Evolutionary conservation across 37 sponge, comb jelly and placozoan genomes (phyloP).

Genomic region (Crambe crambe): DNA sequence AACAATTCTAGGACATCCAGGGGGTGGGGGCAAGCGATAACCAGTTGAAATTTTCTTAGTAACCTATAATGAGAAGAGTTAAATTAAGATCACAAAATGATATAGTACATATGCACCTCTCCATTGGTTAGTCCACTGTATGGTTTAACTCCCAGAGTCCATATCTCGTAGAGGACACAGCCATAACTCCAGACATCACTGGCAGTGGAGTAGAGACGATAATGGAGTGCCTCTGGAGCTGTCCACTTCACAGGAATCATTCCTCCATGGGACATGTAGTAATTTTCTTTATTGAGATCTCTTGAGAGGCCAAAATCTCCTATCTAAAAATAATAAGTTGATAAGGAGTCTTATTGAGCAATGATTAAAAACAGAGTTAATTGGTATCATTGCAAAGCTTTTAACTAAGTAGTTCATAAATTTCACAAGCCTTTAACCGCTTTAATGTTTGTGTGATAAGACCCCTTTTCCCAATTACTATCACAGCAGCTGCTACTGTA

Average conservation of each 20-base stretch:
- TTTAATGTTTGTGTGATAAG: too few species aligned
- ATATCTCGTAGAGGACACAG: constrained; percentile 40
- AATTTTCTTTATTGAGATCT: not conserved
- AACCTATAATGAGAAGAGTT: not conserved
- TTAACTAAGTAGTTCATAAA: too few species aligned
- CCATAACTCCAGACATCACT: constrained; percentile 54
- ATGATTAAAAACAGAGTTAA: too few species aligned
- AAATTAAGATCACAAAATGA: not conserved
- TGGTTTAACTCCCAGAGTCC: constrained; percentile 27
- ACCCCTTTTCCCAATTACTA: too few species aligned
- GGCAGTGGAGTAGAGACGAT: constrained; percentile 17
- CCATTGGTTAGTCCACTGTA: not conserved
- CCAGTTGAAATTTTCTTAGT: not conserved
- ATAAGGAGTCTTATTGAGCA: too few species aligned
- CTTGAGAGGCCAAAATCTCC: constrained; percentile 26
- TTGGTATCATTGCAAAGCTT: too few species aligned
- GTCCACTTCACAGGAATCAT: constrained; percentile 35
- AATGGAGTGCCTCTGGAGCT: constrained; percentile 30
- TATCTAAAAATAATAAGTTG: not conserved
- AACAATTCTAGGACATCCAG: constrained; percentile 42
- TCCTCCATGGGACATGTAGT: constrained; percentile 28
- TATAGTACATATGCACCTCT: not conserved
- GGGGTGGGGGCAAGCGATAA: constrained; percentile 36
- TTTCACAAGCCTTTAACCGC: too few species aligned
- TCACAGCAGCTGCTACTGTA: too few species aligned